These are phyloP conservation scores for Apis dorsata DNA, from an alignment of 1,140 invertebrate species.

Conservation along the genomic window DNA sequence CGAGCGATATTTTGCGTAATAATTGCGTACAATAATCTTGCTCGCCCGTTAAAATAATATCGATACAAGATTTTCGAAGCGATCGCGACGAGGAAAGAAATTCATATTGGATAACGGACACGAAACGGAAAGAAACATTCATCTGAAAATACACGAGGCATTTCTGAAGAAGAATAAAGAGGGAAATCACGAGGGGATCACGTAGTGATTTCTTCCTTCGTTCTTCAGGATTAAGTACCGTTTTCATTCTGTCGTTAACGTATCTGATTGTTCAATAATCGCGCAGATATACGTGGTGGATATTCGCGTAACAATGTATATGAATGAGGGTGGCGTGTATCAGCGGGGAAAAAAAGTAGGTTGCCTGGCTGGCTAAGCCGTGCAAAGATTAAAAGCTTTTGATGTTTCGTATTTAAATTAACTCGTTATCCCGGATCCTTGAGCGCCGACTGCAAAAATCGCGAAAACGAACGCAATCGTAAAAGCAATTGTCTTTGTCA, in stretches of 20 bases:
- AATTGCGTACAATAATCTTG: neutral
- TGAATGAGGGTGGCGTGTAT: conserved; percentile 64
- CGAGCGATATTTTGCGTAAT: neutral
- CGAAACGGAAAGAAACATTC: conserved; percentile 15
- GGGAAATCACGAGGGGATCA: conserved; percentile 19
- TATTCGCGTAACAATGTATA: conserved; percentile 60
- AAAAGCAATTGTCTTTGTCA: neutral
- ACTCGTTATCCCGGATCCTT: conserved; percentile 63
- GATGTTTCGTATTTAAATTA: conserved; percentile 68
- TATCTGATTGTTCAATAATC: conserved; percentile 65
- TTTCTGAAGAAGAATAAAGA: conserved; percentile 12
- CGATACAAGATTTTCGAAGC: neutral
- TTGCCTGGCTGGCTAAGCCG: conserved; percentile 57
- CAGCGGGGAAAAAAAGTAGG: conserved; percentile 59
- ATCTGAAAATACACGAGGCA: neutral
- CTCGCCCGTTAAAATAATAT: neutral
- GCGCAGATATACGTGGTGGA: conserved; percentile 56
- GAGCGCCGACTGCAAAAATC: conserved; percentile 49
- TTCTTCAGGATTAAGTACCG: conserved; percentile 20
- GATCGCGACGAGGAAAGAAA: conserved; percentile 16
- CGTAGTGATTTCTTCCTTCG: conserved; percentile 1
- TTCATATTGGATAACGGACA: conserved; percentile 22
- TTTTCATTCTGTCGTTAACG: conserved; percentile 55
- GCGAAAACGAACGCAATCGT: conserved; percentile 7
- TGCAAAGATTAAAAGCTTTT: conserved; percentile 64